Percentiles rank a stretch among this genome's conserved stretches.
Evolutionary conservation across 2,113 vertebrate species (phyloP).

Genomic region (Symphodus melops): DNA sequence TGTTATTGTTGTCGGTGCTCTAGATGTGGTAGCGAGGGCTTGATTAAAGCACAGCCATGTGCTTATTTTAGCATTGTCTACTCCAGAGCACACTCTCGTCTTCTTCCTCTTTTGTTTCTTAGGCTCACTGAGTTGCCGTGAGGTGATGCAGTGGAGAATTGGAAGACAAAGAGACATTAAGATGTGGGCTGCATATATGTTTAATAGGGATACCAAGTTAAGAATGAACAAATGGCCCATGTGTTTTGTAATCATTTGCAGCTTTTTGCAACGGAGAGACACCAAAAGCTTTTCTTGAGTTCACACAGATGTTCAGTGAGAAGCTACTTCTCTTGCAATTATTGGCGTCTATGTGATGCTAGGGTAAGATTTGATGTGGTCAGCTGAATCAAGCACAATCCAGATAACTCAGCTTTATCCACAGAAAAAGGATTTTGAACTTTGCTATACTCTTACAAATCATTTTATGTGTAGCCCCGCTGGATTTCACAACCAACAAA

Average conservation of each 20-base stretch:
- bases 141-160: conserved; percentile 20
- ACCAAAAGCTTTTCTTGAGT: conserved; percentile 6
- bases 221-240: conserved; percentile 43
- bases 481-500: not conserved
- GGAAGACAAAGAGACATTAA: conserved; percentile 6
- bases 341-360: not conserved
- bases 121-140: conserved; percentile 1
- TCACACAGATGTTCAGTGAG: conserved; percentile 18
- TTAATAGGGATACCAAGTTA: conserved; percentile 32
- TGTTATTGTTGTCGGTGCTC: conserved; percentile 64
- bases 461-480: conserved; percentile 13
- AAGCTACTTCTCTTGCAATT: conserved; percentile 12
- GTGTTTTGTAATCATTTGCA: conserved; percentile 35
- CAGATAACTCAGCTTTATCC: conserved; percentile 10
- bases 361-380: conserved; percentile 3
- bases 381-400: conserved; percentile 1
- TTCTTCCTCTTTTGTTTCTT: conserved; percentile 40
- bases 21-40: conserved; percentile 61
- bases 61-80: conserved; percentile 57
- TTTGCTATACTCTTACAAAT: not conserved
- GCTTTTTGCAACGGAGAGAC: not conserved
- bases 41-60: conserved; percentile 65
- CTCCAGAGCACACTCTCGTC: conserved; percentile 30
- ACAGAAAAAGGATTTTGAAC: conserved; percentile 16
- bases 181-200: conserved; percentile 16